phyloP scores from a whole-genome alignment of 2,888 invertebrate species.

The Fragum whitleyi region DNA sequence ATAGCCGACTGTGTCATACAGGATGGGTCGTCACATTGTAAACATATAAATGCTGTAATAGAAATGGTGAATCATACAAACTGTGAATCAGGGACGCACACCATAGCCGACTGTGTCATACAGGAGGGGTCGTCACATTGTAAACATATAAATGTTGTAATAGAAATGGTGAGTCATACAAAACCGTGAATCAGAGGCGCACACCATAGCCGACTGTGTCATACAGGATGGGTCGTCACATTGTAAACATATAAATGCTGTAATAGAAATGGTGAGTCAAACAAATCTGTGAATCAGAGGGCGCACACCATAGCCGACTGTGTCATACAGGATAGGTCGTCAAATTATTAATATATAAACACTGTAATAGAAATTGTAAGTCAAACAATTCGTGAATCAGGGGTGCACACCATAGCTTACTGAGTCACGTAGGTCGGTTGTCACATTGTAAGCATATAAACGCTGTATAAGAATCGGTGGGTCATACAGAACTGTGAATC shows the following conservation, averaged over 20 bases:
- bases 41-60: constrained; percentile 64
- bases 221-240: constrained; percentile 62
- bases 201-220: constrained; percentile 47
- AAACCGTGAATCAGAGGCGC: constrained; percentile 55
- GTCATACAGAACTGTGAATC: constrained; percentile 57
- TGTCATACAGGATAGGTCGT: constrained; percentile 52
- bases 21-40: constrained; percentile 57
- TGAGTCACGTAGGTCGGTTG: constrained; percentile 57
- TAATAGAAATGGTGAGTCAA: constrained; percentile 44
- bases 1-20: constrained; percentile 54
- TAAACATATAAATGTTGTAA: constrained; percentile 65
- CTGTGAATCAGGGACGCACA: constrained; percentile 54
- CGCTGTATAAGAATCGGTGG: constrained; percentile 52
- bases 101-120: constrained; percentile 40
- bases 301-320: constrained; percentile 57
- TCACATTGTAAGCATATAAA: constrained; percentile 64
- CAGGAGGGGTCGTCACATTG: constrained; percentile 61
- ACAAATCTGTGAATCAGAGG: constrained; percentile 57
- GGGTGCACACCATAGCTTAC: constrained; percentile 47
- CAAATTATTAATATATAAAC: constrained; percentile 62
- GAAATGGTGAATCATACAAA: constrained; percentile 55
- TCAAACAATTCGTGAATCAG: constrained; percentile 62
- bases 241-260: constrained; percentile 63
- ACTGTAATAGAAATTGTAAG: constrained; percentile 57
- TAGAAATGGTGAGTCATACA: constrained; percentile 61